Percentiles rank a stretch among this genome's conserved stretches.
These are phyloP conservation scores for Galbula dea DNA, from an alignment of 2,113 vertebrate genomes.

Conservation along the genomic window DNA sequence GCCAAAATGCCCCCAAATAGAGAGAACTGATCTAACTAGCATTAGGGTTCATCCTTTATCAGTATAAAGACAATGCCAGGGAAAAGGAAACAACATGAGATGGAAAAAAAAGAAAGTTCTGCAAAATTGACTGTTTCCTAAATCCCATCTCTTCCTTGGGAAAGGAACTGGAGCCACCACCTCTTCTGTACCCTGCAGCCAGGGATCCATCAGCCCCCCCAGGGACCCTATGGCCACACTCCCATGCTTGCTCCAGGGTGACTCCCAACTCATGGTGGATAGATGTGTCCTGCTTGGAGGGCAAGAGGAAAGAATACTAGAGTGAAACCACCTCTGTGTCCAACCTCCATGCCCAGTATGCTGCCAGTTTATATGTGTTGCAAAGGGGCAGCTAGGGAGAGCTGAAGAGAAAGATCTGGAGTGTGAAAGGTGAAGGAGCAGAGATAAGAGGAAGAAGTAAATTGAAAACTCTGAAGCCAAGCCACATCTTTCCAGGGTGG, in stretches of 20 bases:
- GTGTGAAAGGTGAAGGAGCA: neutral
- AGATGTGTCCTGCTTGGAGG: neutral
- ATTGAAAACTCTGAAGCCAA: neutral
- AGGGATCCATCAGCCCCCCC: too few relatives aligned
- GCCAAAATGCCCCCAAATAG: neutral
- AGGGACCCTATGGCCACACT: neutral
- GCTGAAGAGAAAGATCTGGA: neutral
- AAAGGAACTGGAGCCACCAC: neutral
- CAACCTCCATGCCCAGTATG: neutral
- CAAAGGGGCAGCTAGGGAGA: neutral
- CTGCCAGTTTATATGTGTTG: neutral
- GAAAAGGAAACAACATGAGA: neutral
- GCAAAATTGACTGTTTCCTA: neutral
- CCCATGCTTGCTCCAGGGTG: neutral
- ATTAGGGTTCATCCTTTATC: neutral
- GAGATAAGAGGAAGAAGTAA: neutral
- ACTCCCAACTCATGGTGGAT: neutral
- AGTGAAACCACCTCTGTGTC: neutral
- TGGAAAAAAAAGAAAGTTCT: neutral
- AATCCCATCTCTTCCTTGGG: neutral
- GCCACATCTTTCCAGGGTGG: neutral
- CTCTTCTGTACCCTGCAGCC: neutral
- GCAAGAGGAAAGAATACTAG: neutral
- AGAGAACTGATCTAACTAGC: neutral
- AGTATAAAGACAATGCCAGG: neutral